Percentiles rank a stretch among this genome's conserved stretches.
Evolutionary conservation across 2,888 invertebrate genomes (phyloP).

Genomic region (Athalia rosae): DNA sequence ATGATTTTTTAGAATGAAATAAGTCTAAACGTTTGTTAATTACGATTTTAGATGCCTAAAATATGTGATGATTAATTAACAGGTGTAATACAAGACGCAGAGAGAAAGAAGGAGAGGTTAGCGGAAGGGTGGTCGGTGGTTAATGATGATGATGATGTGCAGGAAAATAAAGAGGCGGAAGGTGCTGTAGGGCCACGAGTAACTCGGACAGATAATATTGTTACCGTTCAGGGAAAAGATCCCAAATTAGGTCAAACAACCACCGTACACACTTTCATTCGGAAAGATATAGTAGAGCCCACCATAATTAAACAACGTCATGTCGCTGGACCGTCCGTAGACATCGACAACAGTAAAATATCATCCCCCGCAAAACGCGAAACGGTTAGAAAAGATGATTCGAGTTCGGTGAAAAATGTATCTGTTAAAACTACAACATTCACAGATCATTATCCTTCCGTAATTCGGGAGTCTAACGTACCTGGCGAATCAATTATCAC

Average conservation of each 20-base stretch:
- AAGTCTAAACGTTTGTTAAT: conserved; percentile 49
- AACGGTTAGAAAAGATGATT: conserved; percentile 56
- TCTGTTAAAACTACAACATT: conserved; percentile 60
- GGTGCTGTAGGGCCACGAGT: conserved; percentile 65
- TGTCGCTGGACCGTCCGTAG: conserved; percentile 19
- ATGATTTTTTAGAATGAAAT: conserved; percentile 64
- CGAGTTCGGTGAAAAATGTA: conserved; percentile 54
- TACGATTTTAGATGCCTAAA: conserved; percentile 70
- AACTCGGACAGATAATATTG: conserved; percentile 51
- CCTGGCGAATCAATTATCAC: conserved; percentile 47
- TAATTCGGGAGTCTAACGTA: conserved; percentile 30
- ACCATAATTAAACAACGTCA: conserved; percentile 15
- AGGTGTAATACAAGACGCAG: conserved; percentile 73
- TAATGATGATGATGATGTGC: conserved; percentile 71
- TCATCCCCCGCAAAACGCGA: conserved; percentile 57
- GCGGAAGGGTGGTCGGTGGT: conserved; percentile 74
- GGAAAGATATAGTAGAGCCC: conserved; percentile 27
- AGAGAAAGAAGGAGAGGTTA: conserved; percentile 73
- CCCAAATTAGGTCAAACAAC: conserved; percentile 34
- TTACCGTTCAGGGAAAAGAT: conserved; percentile 35
- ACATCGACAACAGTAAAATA: conserved; percentile 23
- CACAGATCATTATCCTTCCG: conserved; percentile 52
- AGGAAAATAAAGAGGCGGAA: conserved; percentile 68
- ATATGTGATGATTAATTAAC: conserved; percentile 73
- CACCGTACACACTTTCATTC: conserved; percentile 15